Evolutionary conservation across 2,797 vertebrate species (phyloP).

Genomic region (Thalassophryne amazonica): DNA sequence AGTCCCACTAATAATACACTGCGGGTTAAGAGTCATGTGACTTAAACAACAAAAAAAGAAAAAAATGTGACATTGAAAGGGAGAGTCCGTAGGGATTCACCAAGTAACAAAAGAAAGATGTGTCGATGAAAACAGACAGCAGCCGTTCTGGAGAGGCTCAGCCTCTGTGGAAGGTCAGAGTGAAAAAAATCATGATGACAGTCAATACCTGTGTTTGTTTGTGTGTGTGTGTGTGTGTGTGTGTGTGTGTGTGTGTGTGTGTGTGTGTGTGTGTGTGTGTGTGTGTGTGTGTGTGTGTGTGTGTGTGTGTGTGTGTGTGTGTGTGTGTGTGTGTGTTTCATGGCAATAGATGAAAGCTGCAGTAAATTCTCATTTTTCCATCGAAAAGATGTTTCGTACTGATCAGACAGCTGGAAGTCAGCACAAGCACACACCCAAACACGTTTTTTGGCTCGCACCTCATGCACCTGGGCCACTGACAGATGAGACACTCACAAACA

Average conservation of each 20-base stretch:
- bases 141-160: background rate
- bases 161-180: constrained; percentile 23
- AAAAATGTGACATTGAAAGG: background rate
- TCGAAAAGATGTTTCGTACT: constrained; percentile 48
- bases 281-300: background rate
- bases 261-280: background rate
- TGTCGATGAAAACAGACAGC: constrained; percentile 8
- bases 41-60: no score
- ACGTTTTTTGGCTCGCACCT: background rate
- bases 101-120: constrained; percentile 1
- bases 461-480: constrained; percentile 44
- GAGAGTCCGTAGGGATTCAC: background rate
- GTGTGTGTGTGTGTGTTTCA: background rate
- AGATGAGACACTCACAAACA: constrained; percentile 14
- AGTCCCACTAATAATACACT: background rate
- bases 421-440: background rate
- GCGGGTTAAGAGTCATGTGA: background rate
- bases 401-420: background rate
- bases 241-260: background rate
- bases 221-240: constrained; percentile 3
- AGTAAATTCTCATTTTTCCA: constrained; percentile 39
- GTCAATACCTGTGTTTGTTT: background rate
- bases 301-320: background rate
- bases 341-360: constrained; percentile 43
- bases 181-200: constrained; percentile 30